Conservation (phyloP, 92 coral and sea anemone genomes). For the Umimayanthus chanpuru region DNA sequence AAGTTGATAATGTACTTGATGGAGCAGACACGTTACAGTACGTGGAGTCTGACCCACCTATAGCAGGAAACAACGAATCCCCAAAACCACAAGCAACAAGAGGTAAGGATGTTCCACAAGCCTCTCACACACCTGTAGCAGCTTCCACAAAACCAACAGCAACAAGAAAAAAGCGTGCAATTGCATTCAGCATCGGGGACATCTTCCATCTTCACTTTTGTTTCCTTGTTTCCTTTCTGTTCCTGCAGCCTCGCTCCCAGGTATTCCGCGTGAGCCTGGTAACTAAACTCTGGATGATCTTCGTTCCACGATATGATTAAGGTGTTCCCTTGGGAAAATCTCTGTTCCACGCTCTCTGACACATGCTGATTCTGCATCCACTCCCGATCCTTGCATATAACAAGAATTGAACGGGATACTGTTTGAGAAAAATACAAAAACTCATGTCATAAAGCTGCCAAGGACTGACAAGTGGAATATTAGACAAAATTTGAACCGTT, state of each 20-base stretch:
- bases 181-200: not conserved
- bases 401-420: not conserved
- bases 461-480: too few species aligned
- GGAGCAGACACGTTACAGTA: not conserved
- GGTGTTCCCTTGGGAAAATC: not conserved
- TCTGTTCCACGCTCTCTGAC: not conserved
- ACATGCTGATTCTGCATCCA: not conserved
- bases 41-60: not conserved
- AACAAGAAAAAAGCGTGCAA: not conserved
- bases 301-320: not conserved
- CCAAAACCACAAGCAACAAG: not conserved
- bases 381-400: not conserved
- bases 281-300: constrained; percentile 8
- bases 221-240: not conserved
- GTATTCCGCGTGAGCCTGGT: not conserved
- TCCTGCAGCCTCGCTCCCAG: not conserved
- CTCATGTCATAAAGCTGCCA: too few species aligned
- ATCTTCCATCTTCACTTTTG: not conserved
- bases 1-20: too few species aligned
- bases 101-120: not conserved
- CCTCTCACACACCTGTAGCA: too few species aligned
- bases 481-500: too few species aligned
- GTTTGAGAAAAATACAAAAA: not conserved
- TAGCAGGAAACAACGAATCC: not conserved
- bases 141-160: not conserved